Evolutionary conservation across 2,113 vertebrate genomes (phyloP), one percentile per base, ranked within the genome.

Genomic region (Salvelinus alpinus): DNA sequence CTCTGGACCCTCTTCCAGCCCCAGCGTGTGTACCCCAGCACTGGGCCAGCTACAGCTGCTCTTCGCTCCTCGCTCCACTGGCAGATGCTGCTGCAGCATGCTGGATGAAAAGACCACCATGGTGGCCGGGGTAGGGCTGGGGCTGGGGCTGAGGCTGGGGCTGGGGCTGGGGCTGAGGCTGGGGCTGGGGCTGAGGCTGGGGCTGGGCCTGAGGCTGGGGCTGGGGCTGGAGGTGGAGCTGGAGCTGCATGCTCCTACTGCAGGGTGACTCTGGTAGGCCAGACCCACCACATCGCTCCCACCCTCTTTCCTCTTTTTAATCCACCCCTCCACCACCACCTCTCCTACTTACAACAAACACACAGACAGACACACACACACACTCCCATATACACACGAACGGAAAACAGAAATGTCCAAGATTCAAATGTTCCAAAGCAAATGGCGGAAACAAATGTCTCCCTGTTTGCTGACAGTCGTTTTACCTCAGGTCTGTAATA

Each of bases 11-110:
- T 85, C 91, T 16, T 93, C 90, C 88, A 90, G 85, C 91, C 94
- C 60, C 95, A 86, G 95, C 93, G 86, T 94, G 94, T 89, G 25
- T 18, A 31, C 51, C 51, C 4, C 31, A 9, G 54, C 20, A 24
- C n/a, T 16, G 9, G 27, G 51, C 14, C 54, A 60, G 51, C 51
- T 59, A 80, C 66, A 71, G 69, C 72, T 75, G 82, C 20, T 81
- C 83, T 73, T 79, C 85, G 86, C 38, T 24, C 60, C 88, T 75
- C 86, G 90, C 90, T 85, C 86, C 59, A 27, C 90, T 75, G 88
- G 94, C 95, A 96, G 95, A 96, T 96, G 96, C 94, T 96, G 96
- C 94, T 95, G 93, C 91, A 93, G 91, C 88, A 91, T 90, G 91
- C 89, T 91, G 91, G 91, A 89, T 90, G 87, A 90, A 87, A 83